phyloP scores from a whole-genome alignment of 2,888 invertebrate species.

The Eremobia ochroleuca region DNA sequence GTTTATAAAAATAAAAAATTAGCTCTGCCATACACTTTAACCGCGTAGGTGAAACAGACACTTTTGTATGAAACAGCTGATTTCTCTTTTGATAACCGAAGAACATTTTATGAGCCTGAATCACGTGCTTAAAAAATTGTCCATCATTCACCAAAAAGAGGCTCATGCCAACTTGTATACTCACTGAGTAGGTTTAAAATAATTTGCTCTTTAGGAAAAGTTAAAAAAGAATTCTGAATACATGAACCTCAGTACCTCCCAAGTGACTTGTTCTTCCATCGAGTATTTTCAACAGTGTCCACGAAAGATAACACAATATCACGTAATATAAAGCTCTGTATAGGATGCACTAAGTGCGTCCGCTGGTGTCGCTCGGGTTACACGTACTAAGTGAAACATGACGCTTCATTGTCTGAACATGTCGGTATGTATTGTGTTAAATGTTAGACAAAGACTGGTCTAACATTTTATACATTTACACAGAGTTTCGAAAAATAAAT shows the following conservation, averaged over 20 bases:
- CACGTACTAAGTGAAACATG: conserved; percentile 21
- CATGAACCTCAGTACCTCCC: background rate
- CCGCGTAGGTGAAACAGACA: too few relatives aligned
- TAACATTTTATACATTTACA: background rate
- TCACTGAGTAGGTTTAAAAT: background rate
- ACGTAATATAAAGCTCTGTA: background rate
- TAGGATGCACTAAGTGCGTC: conserved; percentile 36
- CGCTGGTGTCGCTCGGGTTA: conserved; percentile 24
- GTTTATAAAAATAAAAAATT: too few relatives aligned
- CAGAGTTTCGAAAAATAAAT: background rate
- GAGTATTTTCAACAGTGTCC: background rate
- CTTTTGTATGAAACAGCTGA: too few relatives aligned
- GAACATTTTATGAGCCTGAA: too few relatives aligned
- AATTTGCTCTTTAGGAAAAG: background rate
- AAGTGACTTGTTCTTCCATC: too few relatives aligned
- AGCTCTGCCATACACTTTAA: too few relatives aligned
- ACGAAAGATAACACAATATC: background rate
- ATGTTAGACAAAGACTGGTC: conserved; percentile 5
- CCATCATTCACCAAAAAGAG: background rate
- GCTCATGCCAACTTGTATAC: background rate
- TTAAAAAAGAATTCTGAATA: background rate
- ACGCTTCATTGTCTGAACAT: conserved; percentile 14
- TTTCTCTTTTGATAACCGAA: too few relatives aligned
- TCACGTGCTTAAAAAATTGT: too few relatives aligned
- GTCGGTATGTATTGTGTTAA: conserved; percentile 4